Evolutionary conservation across 2,888 invertebrate genomes (phyloP), one percentile per base, ranked within the genome.

Genomic region (Rutpela maculata): DNA sequence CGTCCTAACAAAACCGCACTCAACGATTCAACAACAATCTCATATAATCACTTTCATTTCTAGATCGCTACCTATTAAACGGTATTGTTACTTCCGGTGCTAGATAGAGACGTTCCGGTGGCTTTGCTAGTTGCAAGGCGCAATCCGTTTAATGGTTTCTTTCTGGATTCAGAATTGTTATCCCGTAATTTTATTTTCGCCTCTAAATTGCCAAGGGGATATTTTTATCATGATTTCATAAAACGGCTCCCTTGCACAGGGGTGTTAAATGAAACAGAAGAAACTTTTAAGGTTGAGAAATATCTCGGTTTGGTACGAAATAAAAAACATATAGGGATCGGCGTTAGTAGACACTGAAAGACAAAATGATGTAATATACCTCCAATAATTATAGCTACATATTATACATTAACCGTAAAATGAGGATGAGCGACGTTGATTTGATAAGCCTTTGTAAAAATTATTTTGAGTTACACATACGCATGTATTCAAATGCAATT

Each of bases 41-140:
- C 65, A 50, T 35, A 68, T 78, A 78, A 78, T 78, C 73, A 65
- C 75, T 75, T 78, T 75, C 68, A 78, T 75, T 74, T 73, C 66
- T 68, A 72, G 74, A 72, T 76, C 55, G 68, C 56, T 35, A 38
- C 68, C 57, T 43, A 59, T 60, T 70, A 70, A 59, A 70, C 56
- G 57, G 18, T 50, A 60, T 35, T 35, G 18, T 35, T 43, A 60
- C 60, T 70, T 70, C 70, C 70, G 12, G 70, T n/a, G 70, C 19
- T 11, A 43, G 26, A 70, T 70, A 70, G 70, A 59, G 15, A 38
- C 22, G 31, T 70, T 70, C 60, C 68, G 31, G 26, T 57, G 11
- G 17, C 12, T 38, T 66, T 35, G 55, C n/a, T 55, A 26, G 31
- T 22, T 26, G 62, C 60, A 5, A 10, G 31, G 17, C 57, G 9